These are phyloP conservation scores for Aegotheles bennettii DNA, from an alignment of 2,113 vertebrate genomes.

Conservation along the genomic window DNA sequence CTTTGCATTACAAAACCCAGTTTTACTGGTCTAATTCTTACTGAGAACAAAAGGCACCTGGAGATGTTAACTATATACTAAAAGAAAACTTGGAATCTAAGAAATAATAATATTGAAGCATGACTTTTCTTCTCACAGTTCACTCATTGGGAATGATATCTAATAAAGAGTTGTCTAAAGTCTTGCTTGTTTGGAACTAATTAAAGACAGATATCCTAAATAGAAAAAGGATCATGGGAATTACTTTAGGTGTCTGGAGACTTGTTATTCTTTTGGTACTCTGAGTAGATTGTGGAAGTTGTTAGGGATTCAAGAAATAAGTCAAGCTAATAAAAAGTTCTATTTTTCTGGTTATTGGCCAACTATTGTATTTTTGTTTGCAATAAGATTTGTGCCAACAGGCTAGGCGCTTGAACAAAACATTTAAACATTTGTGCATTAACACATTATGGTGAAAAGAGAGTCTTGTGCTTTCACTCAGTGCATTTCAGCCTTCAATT, in stretches of 20 bases:
- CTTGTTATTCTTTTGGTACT: conserved; percentile 67
- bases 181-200: conserved; percentile 76
- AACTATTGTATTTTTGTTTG: conserved; percentile 73
- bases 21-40: conserved; percentile 71
- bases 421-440: conserved; percentile 73
- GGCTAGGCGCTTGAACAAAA: conserved; percentile 74
- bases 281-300: conserved; percentile 70
- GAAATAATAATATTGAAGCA: conserved; percentile 67
- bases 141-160: conserved; percentile 69
- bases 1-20: conserved; percentile 69
- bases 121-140: conserved; percentile 58
- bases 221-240: conserved; percentile 78
- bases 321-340: conserved; percentile 66
- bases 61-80: conserved; percentile 70
- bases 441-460: conserved; percentile 80
- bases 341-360: conserved; percentile 57
- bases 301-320: conserved; percentile 62
- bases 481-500: conserved; percentile 84
- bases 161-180: conserved; percentile 70
- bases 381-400: conserved; percentile 74
- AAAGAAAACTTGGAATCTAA: conserved; percentile 63
- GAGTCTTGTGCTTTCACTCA: conserved; percentile 79
- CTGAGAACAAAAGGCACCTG: conserved; percentile 69
- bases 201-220: conserved; percentile 78
- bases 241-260: conserved; percentile 72